These are phyloP conservation scores for Bolinopsis microptera DNA, from an alignment of 37 sponge, comb jelly and placozoan genomes.

Conservation along the genomic window DNA sequence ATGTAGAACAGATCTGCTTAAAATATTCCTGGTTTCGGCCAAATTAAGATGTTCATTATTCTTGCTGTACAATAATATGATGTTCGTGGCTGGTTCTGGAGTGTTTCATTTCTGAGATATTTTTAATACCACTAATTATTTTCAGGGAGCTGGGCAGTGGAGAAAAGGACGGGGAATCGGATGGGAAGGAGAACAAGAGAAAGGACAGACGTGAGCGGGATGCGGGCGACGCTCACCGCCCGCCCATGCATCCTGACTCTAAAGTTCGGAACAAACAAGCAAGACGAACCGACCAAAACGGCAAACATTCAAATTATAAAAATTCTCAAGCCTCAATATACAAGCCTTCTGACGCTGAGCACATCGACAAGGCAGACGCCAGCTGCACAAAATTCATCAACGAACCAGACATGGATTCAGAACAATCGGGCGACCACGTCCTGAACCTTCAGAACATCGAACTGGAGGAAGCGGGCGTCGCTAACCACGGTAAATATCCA, in stretches of 20 bases:
- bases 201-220: conserved; percentile 19
- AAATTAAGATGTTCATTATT: no score
- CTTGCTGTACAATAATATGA: no score
- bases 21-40: no score
- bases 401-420: conserved; percentile 27
- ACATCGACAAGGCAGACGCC: conserved; percentile 50
- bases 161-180: conserved; percentile 33
- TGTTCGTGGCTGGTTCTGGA: no score
- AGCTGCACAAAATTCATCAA: conserved; percentile 63
- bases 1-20: no score
- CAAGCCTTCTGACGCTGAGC: conserved; percentile 45
- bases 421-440: not conserved
- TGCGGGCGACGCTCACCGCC: conserved; percentile 39
- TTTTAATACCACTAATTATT: no score
- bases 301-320: conserved; percentile 27
- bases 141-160: conserved; percentile 60
- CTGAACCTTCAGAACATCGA: conserved; percentile 46
- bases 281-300: not conserved
- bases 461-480: not conserved
- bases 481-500: conserved; percentile 48
- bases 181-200: conserved; percentile 59
- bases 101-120: no score
- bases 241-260: conserved; percentile 65
- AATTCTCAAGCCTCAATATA: conserved; percentile 58
- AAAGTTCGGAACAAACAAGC: conserved; percentile 39